A percentile compares a stretch with the other conserved stretches of the same genome.
Conservation (phyloP, 2,888 invertebrate species). For the Elmis aenea region DNA sequence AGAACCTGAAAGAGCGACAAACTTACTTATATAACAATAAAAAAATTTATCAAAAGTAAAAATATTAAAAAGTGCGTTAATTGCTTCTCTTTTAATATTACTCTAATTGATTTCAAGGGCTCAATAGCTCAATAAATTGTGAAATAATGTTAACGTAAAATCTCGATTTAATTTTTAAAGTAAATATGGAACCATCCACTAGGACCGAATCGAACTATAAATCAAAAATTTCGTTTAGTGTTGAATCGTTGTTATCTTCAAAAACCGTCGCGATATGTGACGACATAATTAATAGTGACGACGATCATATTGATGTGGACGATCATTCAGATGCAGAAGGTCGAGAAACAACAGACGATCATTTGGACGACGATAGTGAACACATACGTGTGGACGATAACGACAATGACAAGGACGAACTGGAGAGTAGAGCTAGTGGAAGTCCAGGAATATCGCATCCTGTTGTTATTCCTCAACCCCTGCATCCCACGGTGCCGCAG, state of each 20-base stretch:
- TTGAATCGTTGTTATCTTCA: slow-evolving; percentile 58
- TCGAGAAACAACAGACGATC: slow-evolving; percentile 44
- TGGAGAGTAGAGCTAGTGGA: slow-evolving; percentile 43
- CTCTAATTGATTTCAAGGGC: too few relatives aligned
- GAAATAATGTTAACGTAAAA: too few relatives aligned
- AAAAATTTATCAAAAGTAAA: too few relatives aligned
- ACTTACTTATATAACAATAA: too few relatives aligned
- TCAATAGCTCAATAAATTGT: too few relatives aligned
- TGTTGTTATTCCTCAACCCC: slow-evolving; percentile 64
- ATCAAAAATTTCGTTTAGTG: slow-evolving; percentile 69
- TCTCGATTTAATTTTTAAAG: too few relatives aligned
- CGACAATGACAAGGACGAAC: slow-evolving; percentile 39
- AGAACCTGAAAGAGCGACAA: too few relatives aligned
- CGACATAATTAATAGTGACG: slow-evolving; percentile 20
- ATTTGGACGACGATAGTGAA: slow-evolving; percentile 46
- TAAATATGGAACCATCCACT: slow-evolving; percentile 38
- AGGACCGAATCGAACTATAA: slow-evolving; percentile 47
- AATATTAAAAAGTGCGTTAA: too few relatives aligned
- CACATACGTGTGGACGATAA: slow-evolving; percentile 43
- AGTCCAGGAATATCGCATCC: slow-evolving; percentile 53
- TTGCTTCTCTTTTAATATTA: too few relatives aligned
- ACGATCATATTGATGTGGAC: slow-evolving; percentile 41
- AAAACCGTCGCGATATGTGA: slow-evolving; percentile 20
- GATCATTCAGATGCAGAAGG: slow-evolving; percentile 51
- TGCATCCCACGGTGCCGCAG: slow-evolving; percentile 57